Percentiles rank a stretch among this genome's conserved stretches.
These are phyloP conservation scores for Acromyrmex heyeri DNA, from an alignment of 1,140 invertebrate genomes.

Conservation along the genomic window DNA sequence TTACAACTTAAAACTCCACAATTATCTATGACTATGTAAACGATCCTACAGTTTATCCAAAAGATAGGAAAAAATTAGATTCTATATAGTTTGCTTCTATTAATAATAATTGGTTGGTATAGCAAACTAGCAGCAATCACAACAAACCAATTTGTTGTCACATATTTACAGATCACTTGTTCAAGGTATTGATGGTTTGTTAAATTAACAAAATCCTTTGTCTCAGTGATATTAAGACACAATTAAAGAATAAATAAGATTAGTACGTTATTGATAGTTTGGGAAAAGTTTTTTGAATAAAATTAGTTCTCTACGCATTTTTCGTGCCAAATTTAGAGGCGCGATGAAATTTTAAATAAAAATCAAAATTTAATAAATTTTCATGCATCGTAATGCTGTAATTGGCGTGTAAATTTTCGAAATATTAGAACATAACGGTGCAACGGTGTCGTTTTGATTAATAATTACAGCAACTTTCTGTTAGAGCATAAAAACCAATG, in stretches of 20 bases:
- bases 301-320: neutral
- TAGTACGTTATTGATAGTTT: neutral
- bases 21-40: no score
- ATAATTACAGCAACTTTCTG: slow-evolving; percentile 3
- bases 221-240: neutral
- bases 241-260: slow-evolving; percentile 29
- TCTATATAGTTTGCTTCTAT: no score
- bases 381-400: no score
- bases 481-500: slow-evolving; percentile 16
- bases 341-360: neutral
- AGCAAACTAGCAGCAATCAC: no score
- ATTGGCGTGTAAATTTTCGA: neutral
- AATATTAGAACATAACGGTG: neutral
- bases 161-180: no score
- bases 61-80: no score
- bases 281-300: slow-evolving; percentile 13
- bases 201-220: no score
- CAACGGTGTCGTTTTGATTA: neutral
- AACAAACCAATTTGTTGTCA: no score
- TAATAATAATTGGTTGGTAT: no score
- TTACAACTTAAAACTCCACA: no score
- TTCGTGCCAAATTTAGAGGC: neutral
- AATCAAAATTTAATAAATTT: slow-evolving; percentile 3
- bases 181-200: no score
- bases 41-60: no score